A percentile compares a stretch with the other conserved stretches of the same genome.
Evolutionary conservation across 2,113 vertebrate species (phyloP).

Genomic region (Ginglymostoma cirratum): DNA sequence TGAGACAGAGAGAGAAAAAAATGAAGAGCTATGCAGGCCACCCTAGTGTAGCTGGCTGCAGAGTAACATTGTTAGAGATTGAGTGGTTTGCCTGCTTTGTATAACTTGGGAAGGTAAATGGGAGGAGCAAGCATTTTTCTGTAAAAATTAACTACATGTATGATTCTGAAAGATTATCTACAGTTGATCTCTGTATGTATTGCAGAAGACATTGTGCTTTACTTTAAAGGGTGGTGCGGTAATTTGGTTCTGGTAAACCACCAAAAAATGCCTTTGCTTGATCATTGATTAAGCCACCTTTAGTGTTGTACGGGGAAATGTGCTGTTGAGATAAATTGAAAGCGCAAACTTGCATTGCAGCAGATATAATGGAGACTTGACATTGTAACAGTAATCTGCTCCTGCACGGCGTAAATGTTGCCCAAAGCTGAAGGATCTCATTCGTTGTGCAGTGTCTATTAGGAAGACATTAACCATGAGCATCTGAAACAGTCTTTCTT

Average conservation of each 20-base stretch:
- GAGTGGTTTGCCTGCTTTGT: neutral
- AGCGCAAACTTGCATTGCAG: neutral
- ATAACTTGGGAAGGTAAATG: neutral
- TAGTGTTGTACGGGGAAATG: neutral
- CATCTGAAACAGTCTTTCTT: neutral
- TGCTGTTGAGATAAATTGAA: neutral
- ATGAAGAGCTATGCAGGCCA: too few species aligned
- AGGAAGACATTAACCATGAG: neutral
- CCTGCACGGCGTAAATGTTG: neutral
- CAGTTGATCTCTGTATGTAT: neutral
- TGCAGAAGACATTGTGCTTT: neutral
- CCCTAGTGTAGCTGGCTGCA: neutral
- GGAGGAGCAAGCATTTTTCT: neutral
- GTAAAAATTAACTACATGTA: neutral
- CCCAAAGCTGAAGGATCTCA: neutral
- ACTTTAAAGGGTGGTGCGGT: neutral
- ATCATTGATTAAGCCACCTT: neutral
- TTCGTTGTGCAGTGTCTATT: neutral
- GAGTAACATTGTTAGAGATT: neutral
- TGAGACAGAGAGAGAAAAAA: too few species aligned
- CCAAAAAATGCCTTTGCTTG: neutral
- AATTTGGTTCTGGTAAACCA: too few species aligned
- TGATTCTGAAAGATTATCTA: neutral
- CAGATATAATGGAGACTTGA: too few species aligned
- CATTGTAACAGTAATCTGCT: too few species aligned